Base-by-base conservation (phyloP, 2,113 vertebrate species). In the Trachemys scripta region DNA sequence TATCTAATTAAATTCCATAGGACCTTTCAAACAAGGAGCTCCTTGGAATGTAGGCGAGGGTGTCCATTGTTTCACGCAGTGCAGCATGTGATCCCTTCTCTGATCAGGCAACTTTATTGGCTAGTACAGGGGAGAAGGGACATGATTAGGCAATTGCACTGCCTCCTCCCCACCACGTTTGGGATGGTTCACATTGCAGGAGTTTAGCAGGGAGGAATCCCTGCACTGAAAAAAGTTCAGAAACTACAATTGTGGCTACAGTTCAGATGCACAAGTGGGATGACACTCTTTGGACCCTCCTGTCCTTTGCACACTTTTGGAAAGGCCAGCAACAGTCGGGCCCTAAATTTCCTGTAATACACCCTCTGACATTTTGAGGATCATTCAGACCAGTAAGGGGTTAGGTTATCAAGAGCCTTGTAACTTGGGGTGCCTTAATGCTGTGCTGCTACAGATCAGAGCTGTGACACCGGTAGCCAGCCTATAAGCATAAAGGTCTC, bases 231-330 rank as follows among this genome's bases (percentile, higher is more conserved):
- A 47, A 56, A 84, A 86, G 13, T 2, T 65, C 25, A 62, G 42
- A 45, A 35, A 14, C 1, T 0, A 0, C 62, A 31, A 13, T 3
- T 29, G 80, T 7, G 1, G 11, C 83, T 88, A 4, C 51, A 72
- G 0, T 38, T 25, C 16, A 27, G 25, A 5, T 8, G 11, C 22
- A 1, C 24, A 88, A 80, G 82, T 19, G 3, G 17, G 81, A 14
- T 49, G 47, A 24, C 49, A 27, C 0, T 65, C 88, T 86, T 76
- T 88, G 57, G 13, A 84, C 9, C 45, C 14, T 47, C 14, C 0
- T 8, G 53, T 17, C 8, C 38, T 25, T 91, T 87, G 49, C 87
- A 91, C 89, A 82, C 5, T 4, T 35, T 35, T 75, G 75, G 59
- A 86, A 94, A 50, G 3, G 0, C 69, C 35, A 62, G 24, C 35